Evolutionary conservation across 2,888 invertebrate genomes (phyloP).

Genomic region (Euclidia mi): DNA sequence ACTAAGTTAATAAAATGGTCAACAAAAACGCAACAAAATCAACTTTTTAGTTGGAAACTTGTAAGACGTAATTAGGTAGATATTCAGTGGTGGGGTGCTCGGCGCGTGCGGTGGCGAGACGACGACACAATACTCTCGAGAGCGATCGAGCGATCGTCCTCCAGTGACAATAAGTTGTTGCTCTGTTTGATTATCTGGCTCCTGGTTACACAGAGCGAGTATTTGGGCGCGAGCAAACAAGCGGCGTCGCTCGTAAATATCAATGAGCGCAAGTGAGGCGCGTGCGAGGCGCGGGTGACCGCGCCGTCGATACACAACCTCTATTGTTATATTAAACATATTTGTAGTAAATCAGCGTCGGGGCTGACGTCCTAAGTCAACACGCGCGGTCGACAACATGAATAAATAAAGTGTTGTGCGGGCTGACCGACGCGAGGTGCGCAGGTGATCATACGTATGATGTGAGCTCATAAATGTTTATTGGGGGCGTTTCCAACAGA

Average conservation of each 20-base stretch:
- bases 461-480: conserved; percentile 14
- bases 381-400: conserved; percentile 5
- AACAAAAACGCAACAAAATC: conserved; percentile 10
- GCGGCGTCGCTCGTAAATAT: conserved; percentile 7
- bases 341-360: conserved; percentile 29
- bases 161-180: too few species aligned
- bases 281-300: not conserved
- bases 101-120: too few species aligned
- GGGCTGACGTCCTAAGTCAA: conserved; percentile 43
- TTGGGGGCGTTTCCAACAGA: conserved; percentile 16
- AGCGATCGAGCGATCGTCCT: too few species aligned
- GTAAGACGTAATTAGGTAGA: conserved; percentile 12
- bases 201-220: too few species aligned
- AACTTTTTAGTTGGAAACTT: conserved; percentile 36
- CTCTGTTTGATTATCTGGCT: too few species aligned
- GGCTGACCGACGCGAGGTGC: too few species aligned
- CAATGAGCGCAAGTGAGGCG: conserved; percentile 2
- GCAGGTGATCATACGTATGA: conserved; percentile 11
- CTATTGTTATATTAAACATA: conserved; percentile 21
- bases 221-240: too few species aligned
- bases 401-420: conserved; percentile 9
- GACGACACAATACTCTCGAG: too few species aligned
- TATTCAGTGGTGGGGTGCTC: not conserved
- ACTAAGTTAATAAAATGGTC: conserved; percentile 19
- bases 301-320: not conserved